phyloP scores from a whole-genome alignment of 1,140 invertebrate species.

The Littorina saxatilis region DNA sequence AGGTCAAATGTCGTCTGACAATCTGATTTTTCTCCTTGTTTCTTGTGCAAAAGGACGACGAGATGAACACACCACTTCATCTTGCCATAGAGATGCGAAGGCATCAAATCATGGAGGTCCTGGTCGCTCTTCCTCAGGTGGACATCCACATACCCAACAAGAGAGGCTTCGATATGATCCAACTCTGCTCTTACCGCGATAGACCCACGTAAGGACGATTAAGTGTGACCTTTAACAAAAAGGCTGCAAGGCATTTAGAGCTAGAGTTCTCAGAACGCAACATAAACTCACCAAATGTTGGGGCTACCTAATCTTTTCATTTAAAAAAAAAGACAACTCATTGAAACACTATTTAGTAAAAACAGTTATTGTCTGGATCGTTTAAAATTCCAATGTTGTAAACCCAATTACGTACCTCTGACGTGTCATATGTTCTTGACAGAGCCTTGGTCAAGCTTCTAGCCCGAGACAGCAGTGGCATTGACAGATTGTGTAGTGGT shows the following conservation, averaged over 20 bases:
- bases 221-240: not conserved
- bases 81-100: not conserved
- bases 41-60: not conserved
- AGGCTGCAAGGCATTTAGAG: too few species aligned
- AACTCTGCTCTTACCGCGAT: not conserved
- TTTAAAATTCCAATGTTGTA: too few species aligned
- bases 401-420: too few species aligned
- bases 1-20: too few species aligned
- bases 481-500: not conserved
- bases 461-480: not conserved
- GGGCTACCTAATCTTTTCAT: too few species aligned
- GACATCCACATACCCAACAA: not conserved
- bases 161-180: not conserved
- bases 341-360: too few species aligned
- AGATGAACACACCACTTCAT: not conserved
- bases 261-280: not conserved
- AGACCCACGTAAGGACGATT: not conserved
- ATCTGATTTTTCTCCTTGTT: not conserved
- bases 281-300: too few species aligned
- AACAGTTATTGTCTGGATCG: too few species aligned
- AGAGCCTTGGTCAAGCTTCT: not conserved
- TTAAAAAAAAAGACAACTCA: too few species aligned
- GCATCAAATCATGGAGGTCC: not conserved
- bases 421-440: too few species aligned
- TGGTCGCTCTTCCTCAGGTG: not conserved